Conservation (phyloP, 2,113 vertebrate species). For the Chamaetylas fuelleborni region DNA sequence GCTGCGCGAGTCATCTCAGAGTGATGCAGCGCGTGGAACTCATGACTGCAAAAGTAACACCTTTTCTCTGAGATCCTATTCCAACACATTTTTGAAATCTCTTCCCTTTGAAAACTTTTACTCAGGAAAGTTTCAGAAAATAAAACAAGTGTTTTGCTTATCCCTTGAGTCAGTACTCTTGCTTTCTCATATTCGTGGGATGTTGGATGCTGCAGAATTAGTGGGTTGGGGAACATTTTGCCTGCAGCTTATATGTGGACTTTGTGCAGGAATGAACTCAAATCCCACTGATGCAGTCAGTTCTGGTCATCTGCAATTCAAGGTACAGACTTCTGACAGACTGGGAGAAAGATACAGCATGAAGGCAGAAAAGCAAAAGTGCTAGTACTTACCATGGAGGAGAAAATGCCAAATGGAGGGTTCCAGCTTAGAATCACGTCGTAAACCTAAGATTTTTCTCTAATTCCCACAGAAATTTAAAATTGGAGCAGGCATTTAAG, state of each 20-base stretch:
- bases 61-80: background rate
- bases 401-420: background rate
- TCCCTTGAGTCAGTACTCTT: background rate
- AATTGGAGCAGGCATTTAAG: background rate
- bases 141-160: background rate
- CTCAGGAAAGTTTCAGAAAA: background rate
- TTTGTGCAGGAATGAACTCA: background rate
- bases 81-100: background rate
- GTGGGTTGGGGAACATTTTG: background rate
- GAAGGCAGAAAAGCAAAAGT: background rate
- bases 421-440: background rate
- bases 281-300: background rate
- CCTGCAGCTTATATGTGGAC: background rate
- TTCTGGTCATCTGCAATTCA: background rate
- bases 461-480: background rate
- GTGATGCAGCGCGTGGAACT: background rate
- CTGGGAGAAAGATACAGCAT: background rate
- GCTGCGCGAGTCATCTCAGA: background rate
- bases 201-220: background rate
- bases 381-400: background rate
- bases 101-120: background rate
- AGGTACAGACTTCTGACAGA: background rate
- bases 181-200: background rate
- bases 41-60: constrained; percentile 20
- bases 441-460: background rate